phyloP scores from a whole-genome alignment of 2,113 vertebrate genomes.

The Heteronetta atricapilla region DNA sequence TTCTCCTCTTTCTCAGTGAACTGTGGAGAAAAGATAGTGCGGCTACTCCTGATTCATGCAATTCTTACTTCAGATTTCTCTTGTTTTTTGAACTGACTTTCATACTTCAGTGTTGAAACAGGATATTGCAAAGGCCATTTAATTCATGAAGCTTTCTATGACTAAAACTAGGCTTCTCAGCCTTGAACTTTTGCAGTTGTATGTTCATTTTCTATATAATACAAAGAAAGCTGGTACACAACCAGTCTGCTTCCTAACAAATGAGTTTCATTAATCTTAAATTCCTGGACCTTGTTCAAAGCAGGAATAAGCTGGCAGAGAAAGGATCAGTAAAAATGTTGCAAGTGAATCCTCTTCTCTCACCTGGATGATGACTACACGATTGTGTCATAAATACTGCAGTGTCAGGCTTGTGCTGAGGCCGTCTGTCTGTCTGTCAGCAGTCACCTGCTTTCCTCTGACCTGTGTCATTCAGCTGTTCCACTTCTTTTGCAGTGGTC shows the following conservation, averaged over 20 bases:
- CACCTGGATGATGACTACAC: not conserved
- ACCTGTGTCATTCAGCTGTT: not conserved
- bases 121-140: not conserved
- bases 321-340: not conserved
- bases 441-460: not conserved
- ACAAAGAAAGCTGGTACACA: not conserved
- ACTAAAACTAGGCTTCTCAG: not conserved
- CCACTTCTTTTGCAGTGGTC: too few species aligned
- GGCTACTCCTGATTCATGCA: not conserved
- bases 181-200: not conserved
- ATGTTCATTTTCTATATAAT: not conserved
- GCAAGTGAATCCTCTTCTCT: not conserved
- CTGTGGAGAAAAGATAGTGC: not conserved
- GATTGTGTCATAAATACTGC: not conserved
- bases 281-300: not conserved
- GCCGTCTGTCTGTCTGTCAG: not conserved
- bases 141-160: not conserved
- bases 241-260: not conserved
- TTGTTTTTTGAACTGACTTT: not conserved
- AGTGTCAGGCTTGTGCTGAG: not conserved
- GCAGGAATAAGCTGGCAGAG: not conserved
- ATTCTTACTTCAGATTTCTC: not conserved
- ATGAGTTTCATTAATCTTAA: not conserved
- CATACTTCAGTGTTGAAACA: not conserved
- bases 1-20: not conserved